phyloP scores from a whole-genome alignment of 2,113 vertebrate genomes.

The Pelvicachromis taeniatus region DNA sequence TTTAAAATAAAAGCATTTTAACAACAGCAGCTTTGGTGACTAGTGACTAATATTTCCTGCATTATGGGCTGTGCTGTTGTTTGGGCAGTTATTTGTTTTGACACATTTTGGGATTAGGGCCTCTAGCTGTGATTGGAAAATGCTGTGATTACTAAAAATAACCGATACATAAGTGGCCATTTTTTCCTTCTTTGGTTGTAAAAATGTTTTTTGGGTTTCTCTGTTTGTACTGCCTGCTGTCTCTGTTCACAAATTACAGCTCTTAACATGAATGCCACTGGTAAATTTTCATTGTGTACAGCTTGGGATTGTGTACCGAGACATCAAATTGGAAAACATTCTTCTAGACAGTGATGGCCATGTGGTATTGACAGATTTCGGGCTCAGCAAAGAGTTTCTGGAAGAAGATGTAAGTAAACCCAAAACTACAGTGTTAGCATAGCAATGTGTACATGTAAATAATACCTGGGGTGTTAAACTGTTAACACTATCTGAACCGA shows the following conservation, averaged over 20 bases:
- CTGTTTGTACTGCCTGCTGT: not conserved
- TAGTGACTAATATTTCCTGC: not conserved
- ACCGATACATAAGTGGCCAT: not conserved
- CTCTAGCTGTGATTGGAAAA: not conserved
- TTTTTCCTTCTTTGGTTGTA: not conserved
- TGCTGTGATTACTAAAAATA: not conserved
- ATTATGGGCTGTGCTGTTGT: not conserved
- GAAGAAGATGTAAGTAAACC: constrained; percentile 77
- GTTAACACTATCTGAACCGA: not conserved
- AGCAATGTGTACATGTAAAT: not conserved
- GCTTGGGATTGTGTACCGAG: constrained; percentile 88
- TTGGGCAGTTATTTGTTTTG: not conserved
- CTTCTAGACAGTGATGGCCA: constrained; percentile 88
- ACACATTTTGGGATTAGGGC: not conserved
- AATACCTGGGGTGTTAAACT: not conserved
- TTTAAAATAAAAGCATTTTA: not conserved
- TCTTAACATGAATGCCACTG: not conserved
- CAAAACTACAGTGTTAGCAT: not conserved
- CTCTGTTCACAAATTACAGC: not conserved
- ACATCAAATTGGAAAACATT: constrained; percentile 91
- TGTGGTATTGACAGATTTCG: constrained; percentile 88
- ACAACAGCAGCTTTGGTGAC: not conserved
- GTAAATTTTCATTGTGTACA: constrained; percentile 35
- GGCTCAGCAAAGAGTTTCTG: constrained; percentile 91
- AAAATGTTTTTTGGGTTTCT: not conserved